Evolutionary conservation across 2,888 invertebrate genomes (phyloP), one percentile per base, ranked within the genome.

Genomic region (Leucozona laternaria): DNA sequence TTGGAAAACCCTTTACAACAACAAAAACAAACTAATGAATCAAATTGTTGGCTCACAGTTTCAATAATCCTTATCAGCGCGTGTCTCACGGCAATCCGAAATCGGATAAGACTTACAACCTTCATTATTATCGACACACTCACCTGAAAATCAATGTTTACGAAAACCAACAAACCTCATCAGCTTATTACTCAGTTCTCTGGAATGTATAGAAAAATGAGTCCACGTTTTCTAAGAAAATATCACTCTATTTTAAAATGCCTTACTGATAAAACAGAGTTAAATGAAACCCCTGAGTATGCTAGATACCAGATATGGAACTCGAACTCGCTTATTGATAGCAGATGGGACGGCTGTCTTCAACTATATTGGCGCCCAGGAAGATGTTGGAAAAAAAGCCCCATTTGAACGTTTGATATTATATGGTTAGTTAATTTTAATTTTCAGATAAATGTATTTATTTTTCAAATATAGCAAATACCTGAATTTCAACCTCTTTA

Each of bases 151-250:
- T 34, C 13, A 2, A 7, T 43, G 7, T 43, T n/a, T 7, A 0
- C n/a, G 34, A 31, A 25, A 62, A 25, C 11, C 11, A 1, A 58
- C 20, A 58, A 28, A 58, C n/a, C 15, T 25, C 8, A 40, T 0
- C 31, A 8, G 8, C n/a, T 40, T n/a, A 25, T 62, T 62, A 62
- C 62, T 62, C 62, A 62, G 25, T n/a, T 62, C 10, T 5, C 2
- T 43, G 43, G 40, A 62, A 43, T 62, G 15, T n/a, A 10, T 1
- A 2, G 43, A n/a, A 13, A 43, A 45, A 43, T 45, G 17, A 45
- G 10, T 45, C 45, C 10, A 45, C 4, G 10, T 17, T 17, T 45
- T 45, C 45, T 17, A 3, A 17, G 45, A 17, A 45, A 8, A 43
- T 7, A 17, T 17, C 7, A 8, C 0, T 17, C 8, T 7, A 45